phyloP scores from a whole-genome alignment of 2,113 vertebrate species.

The Vombatus ursinus region DNA sequence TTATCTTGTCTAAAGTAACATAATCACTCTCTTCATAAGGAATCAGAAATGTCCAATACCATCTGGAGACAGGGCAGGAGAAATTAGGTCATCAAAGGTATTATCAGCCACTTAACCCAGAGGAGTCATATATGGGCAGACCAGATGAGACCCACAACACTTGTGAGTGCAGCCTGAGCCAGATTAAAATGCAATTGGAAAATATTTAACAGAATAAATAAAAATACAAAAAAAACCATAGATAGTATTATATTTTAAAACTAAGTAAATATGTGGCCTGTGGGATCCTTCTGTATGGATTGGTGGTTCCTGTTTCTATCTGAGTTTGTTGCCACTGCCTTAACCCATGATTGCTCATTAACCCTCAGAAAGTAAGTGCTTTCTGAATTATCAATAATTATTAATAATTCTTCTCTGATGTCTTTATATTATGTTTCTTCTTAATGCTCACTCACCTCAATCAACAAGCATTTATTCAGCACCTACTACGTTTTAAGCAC shows the following conservation, averaged over 20 bases:
- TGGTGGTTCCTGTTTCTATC: background rate
- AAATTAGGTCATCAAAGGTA: constrained; percentile 1
- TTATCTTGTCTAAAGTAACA: background rate
- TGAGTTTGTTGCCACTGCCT: background rate
- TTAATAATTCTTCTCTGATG: too few relatives aligned
- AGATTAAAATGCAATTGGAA: background rate
- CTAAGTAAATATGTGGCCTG: background rate
- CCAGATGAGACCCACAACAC: background rate
- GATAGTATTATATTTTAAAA: background rate
- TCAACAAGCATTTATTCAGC: too few relatives aligned
- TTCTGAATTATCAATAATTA: too few relatives aligned
- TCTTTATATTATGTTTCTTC: too few relatives aligned
- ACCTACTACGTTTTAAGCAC: too few relatives aligned
- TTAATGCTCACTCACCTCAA: too few relatives aligned
- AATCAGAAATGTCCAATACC: background rate
- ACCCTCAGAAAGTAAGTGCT: constrained; percentile 3
- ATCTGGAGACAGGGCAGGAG: background rate
- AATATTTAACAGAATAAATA: background rate
- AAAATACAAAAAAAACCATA: background rate
- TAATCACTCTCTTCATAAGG: background rate
- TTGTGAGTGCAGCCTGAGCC: background rate
- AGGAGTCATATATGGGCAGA: background rate
- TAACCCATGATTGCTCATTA: background rate
- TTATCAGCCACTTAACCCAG: background rate
- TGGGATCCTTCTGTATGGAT: background rate